Percentiles rank a stretch among this genome's conserved stretches.
Conservation (phyloP, 2,113 vertebrate species). For the Hydrolagus affinis region DNA sequence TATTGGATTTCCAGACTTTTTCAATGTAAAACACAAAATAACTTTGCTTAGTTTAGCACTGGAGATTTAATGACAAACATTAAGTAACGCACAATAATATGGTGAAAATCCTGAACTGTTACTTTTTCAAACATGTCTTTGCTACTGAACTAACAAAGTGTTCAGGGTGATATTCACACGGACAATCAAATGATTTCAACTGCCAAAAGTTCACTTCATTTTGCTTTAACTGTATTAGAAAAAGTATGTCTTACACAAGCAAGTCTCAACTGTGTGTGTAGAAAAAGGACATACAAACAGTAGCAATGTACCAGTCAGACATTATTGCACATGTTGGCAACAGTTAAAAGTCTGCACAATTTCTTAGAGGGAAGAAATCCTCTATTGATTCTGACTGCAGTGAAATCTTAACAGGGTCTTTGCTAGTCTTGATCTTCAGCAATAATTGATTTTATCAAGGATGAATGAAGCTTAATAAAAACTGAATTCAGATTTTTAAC, state of each 20-base stretch:
- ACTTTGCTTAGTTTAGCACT: conserved; percentile 1
- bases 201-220: conserved; percentile 18
- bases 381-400: conserved; percentile 11
- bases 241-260: conserved; percentile 18
- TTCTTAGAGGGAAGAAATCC: background rate
- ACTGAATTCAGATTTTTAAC: conserved; percentile 27
- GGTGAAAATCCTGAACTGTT: conserved; percentile 1
- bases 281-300: conserved; percentile 14
- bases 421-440: conserved; percentile 9
- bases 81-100: conserved; percentile 11
- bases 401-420: background rate
- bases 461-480: conserved; percentile 23
- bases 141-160: background rate
- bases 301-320: conserved; percentile 4
- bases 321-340: conserved; percentile 12
- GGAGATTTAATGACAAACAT: conserved; percentile 5
- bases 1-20: background rate
- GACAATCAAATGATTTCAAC: conserved; percentile 1
- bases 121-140: background rate
- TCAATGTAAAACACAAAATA: conserved; percentile 10
- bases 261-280: conserved; percentile 14
- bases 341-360: conserved; percentile 2
- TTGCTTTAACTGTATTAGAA: conserved; percentile 15
- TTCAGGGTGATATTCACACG: conserved; percentile 23
- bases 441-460: conserved; percentile 29